Percentiles rank a stretch among this genome's conserved stretches.
Conservation (phyloP, 1,140 invertebrate genomes). For the Sweltsa coloradensis region DNA sequence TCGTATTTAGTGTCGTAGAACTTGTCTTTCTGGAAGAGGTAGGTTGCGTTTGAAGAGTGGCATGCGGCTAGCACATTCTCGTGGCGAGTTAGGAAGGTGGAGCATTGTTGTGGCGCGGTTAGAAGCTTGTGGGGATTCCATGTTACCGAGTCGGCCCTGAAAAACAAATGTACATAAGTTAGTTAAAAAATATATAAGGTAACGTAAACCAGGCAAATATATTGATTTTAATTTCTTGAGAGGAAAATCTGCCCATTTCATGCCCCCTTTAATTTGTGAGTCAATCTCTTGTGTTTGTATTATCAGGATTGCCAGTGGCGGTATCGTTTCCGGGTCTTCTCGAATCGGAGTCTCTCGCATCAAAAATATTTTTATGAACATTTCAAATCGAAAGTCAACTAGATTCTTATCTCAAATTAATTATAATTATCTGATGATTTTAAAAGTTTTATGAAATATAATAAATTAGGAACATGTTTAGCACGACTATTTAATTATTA, state of each 20-base stretch:
- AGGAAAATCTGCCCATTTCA: background rate
- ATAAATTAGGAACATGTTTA: too few relatives aligned
- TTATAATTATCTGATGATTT: too few relatives aligned
- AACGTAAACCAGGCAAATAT: background rate
- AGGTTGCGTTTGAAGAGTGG: constrained; percentile 63
- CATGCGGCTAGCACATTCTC: constrained; percentile 48
- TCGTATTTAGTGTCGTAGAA: constrained; percentile 88
- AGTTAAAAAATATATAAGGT: background rate
- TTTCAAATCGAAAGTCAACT: too few relatives aligned
- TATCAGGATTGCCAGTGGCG: too few relatives aligned
- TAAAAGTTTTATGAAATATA: too few relatives aligned
- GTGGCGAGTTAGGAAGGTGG: constrained; percentile 65
- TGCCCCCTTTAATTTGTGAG: too few relatives aligned
- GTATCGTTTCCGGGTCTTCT: too few relatives aligned
- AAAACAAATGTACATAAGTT: constrained; percentile 14
- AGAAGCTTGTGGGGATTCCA: constrained; percentile 92
- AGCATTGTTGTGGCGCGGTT: constrained; percentile 81
- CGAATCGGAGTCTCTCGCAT: too few relatives aligned
- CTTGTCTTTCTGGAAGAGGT: constrained; percentile 93
- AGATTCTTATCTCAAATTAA: too few relatives aligned
- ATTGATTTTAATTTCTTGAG: background rate
- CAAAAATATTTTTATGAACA: too few relatives aligned
- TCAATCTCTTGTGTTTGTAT: too few relatives aligned
- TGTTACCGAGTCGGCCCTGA: constrained; percentile 78
- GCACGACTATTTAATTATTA: too few relatives aligned